A percentile compares a stretch with the other conserved stretches of the same genome.
Conservation (phyloP, 2,888 invertebrate species). For the Pristionchus japonicus region DNA sequence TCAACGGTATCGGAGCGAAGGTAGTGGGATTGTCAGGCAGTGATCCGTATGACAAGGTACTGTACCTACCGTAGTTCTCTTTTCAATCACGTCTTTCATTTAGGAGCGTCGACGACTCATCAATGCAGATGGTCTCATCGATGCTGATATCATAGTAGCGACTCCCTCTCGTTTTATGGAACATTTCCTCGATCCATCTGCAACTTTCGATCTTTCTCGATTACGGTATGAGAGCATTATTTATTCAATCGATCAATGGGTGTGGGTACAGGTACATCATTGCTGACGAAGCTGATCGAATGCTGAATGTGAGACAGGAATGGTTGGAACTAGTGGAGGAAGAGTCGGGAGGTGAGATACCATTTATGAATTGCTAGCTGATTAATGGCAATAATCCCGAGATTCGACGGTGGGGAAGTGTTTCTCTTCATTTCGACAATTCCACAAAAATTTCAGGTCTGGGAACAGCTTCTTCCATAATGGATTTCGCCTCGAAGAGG, state of each 20-base stretch:
- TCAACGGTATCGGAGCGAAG: slow-evolving; percentile 56
- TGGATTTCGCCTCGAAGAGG: slow-evolving; percentile 55
- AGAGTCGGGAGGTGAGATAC: slow-evolving; percentile 70
- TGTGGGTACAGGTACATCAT: slow-evolving; percentile 77
- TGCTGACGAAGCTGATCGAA: slow-evolving; percentile 96
- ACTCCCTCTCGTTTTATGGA: slow-evolving; percentile 94
- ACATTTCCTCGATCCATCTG: slow-evolving; percentile 82
- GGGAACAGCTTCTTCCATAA: slow-evolving; percentile 2
- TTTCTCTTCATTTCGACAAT: too few species aligned
- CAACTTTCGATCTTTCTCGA: slow-evolving; percentile 81
- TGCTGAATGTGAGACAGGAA: slow-evolving; percentile 91
- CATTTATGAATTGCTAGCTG: background rate
- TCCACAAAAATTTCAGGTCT: slow-evolving; percentile 8
- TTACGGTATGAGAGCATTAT: slow-evolving; percentile 53
- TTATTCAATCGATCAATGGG: background rate
- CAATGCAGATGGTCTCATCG: background rate
- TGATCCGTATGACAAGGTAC: slow-evolving; percentile 55
- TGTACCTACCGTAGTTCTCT: background rate
- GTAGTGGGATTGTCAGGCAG: slow-evolving; percentile 56
- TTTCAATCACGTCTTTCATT: background rate
- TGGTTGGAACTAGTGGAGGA: slow-evolving; percentile 88
- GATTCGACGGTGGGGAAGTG: too few species aligned
- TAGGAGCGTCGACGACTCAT: slow-evolving; percentile 37
- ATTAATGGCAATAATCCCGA: too few species aligned
- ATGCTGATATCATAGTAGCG: slow-evolving; percentile 87